Conservation (phyloP, 1,140 invertebrate genomes). For the Eulimnadia texana region DNA sequence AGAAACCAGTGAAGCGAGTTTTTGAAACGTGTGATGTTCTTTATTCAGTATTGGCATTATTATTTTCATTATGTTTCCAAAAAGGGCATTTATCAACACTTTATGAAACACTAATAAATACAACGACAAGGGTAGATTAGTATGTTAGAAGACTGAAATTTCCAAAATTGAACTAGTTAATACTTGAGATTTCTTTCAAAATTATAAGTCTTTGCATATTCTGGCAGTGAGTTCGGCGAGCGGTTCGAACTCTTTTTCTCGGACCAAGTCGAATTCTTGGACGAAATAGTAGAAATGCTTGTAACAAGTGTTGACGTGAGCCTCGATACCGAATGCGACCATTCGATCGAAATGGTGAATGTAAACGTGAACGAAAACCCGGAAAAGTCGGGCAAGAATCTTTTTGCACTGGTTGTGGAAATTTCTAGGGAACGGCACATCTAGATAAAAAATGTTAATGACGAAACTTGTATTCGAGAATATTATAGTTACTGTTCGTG, state of each 20-base stretch:
- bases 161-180: no score
- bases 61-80: no score
- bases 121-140: no score
- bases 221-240: constrained; percentile 56
- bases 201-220: constrained; percentile 43
- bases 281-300: constrained; percentile 96
- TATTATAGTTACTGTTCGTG: constrained; percentile 42
- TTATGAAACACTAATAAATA: no score
- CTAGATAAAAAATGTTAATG: constrained; percentile 35
- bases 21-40: not conserved
- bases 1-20: not conserved
- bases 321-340: constrained; percentile 75
- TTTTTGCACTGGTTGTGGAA: constrained; percentile 68
- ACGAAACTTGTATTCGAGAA: not conserved
- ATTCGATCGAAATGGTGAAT: constrained; percentile 91
- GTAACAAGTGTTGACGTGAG: constrained; percentile 91
- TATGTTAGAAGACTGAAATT: no score
- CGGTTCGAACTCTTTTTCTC: constrained; percentile 74
- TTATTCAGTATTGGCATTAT: no score
- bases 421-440: constrained; percentile 77
- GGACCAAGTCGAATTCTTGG: constrained; percentile 71
- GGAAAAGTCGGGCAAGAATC: constrained; percentile 76
- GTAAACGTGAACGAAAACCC: constrained; percentile 93
- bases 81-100: no score
- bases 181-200: no score